Base-by-base conservation (phyloP, 2,797 vertebrate species). In the Pitangus sulphuratus region DNA sequence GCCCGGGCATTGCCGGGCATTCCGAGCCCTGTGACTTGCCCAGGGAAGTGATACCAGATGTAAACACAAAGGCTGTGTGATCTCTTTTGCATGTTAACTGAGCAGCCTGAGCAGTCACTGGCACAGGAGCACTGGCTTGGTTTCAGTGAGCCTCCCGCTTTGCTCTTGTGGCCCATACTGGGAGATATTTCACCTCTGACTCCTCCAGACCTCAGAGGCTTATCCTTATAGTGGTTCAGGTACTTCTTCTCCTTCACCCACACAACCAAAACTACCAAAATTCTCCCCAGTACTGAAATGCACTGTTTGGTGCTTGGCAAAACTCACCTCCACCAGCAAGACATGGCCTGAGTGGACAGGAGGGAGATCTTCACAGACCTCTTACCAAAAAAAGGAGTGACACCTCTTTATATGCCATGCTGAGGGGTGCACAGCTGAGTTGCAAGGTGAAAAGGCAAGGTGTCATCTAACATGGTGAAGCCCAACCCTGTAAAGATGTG, bases 61-160 rank as follows among this genome's bases (percentile, higher is more conserved):
- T 86, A 91, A 95, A 88, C 80, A 93, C 0, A 0, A 86, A 72
- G 51, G 77, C 74, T 75, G 74, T 37, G 13, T 0, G 0, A 72
- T 70, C 66, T 95, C 51, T 58, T 94, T 93, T 94, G 89, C 92
- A 79, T 92, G 44, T 70, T 86, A 91, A 84, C 50, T 0, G 1
- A 60, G 51, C 65, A 82, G 51, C 39, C 84, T 60, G 47, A 40
- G 45, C 69, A 92, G 90, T 89, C 76, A 75, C 7, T 0, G 79
- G 35, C 48, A 12, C 3, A 1, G 35, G 20, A 64, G 7, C 6
- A 2, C 28, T 12, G 1, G 42, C 42, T 76, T 9, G 0, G 20
- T 58, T 81, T 66, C 76, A 64, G 8, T 50, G 33, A 85, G 68
- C 40, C 33, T 85, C 48, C 39, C 47, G 48, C 20, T 80, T 70